Evolutionary conservation across 2,113 vertebrate genomes (phyloP).

Genomic region (Falco punctatus): DNA sequence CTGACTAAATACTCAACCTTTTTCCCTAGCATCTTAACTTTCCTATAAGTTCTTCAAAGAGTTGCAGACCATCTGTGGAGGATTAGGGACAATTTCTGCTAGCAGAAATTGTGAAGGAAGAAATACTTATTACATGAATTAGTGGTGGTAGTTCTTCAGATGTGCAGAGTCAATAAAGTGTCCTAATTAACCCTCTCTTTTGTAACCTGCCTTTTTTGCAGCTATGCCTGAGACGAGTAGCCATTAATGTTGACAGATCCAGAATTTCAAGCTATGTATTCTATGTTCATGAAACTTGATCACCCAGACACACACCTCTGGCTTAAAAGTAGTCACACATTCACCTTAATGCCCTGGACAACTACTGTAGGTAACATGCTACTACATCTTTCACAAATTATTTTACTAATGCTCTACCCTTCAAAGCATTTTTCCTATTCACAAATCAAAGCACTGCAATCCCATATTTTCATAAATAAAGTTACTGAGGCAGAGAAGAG

Average conservation of each 20-base stretch:
- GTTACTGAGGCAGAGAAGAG: background rate
- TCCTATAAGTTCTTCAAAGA: background rate
- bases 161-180: background rate
- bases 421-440: background rate
- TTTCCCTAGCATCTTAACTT: background rate
- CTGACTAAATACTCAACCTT: background rate
- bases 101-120: background rate
- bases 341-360: background rate
- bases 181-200: background rate
- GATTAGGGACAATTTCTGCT: background rate
- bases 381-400: background rate
- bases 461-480: background rate
- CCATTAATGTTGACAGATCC: background rate
- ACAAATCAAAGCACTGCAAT: background rate
- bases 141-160: background rate
- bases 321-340: background rate
- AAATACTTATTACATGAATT: background rate
- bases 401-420: background rate
- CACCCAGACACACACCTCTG: background rate
- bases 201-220: background rate
- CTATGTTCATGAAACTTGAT: background rate
- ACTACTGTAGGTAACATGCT: background rate
- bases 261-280: background rate
- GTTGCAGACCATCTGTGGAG: background rate
- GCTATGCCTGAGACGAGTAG: background rate